These are phyloP conservation scores for Phylloscopus whistleri DNA, from an alignment of 2,113 vertebrate genomes.

Conservation along the genomic window DNA sequence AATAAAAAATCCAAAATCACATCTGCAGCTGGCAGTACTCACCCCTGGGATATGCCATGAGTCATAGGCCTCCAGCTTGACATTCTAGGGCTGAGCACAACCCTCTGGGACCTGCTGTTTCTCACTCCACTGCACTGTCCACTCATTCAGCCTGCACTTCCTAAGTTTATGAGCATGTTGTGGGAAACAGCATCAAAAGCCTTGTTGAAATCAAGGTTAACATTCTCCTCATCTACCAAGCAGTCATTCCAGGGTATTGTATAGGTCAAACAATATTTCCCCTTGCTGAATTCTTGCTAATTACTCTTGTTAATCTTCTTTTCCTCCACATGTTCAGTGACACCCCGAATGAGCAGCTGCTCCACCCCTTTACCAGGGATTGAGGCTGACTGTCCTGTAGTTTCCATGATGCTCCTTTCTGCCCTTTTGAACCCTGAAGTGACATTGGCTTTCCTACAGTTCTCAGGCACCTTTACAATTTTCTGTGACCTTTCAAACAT, in stretches of 20 bases:
- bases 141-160: neutral
- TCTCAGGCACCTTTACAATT: neutral
- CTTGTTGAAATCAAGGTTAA: neutral
- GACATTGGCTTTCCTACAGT: neutral
- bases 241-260: neutral
- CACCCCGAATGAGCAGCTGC: neutral
- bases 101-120: neutral
- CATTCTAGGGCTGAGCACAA: neutral
- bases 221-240: neutral
- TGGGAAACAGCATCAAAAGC: neutral
- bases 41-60: neutral
- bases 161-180: neutral
- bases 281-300: neutral
- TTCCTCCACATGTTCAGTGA: neutral
- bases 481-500: neutral
- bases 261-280: neutral
- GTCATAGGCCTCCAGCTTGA: neutral
- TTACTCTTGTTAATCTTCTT: neutral
- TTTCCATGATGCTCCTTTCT: neutral
- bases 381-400: neutral
- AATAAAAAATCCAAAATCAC: neutral
- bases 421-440: neutral
- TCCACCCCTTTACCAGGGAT: neutral
- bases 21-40: neutral
- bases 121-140: neutral